Evolutionary conservation across 2,888 invertebrate genomes (phyloP), one percentile per base, ranked within the genome.

Genomic region (Melipona bicolor): DNA sequence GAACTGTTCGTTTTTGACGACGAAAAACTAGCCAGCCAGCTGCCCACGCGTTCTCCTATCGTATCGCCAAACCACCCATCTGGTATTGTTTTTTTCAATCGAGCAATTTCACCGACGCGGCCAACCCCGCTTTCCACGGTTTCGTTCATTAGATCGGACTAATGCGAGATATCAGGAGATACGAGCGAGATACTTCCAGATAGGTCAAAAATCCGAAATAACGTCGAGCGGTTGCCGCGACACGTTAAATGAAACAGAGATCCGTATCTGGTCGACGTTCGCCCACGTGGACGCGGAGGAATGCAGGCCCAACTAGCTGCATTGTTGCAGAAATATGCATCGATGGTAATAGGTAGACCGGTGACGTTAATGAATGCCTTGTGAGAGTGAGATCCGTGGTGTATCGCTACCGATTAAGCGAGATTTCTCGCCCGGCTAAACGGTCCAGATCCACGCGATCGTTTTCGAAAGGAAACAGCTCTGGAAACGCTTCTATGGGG

Each of bases 331-430:
- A 78, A 83, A 86, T 77, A 86, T 77, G 86, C 89, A 77, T 75
- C 84, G 76, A 88, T 78, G 32, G 80, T 86, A 89, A 88, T 89
- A 81, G 79, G 71, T 59, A 36, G 52, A 43, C 64, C 50, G 73
- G 36, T 84, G 84, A 90, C 89, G 84, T 80, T 89, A 89, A 89
- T 84, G 90, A 90, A 89, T 88, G 87, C 84, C 73, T 76, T 81
- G 74, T 67, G 43, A 43, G 43, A 77, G 83, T 67, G 61, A 65
- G 85, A 87, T 85, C 83, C 74, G 85, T 81, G 65, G 82, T 82
- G 86, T 85, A 86, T 82, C 79, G 77, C 69, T 59, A 73, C 61
- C 84, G 86, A 84, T 86, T 81, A 84, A 89, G 79, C 86, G 84
- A 86, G 88, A 83, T 79, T 78, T 80, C 88, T 79, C 73, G 80